Evolutionary conservation across 2,888 invertebrate species (phyloP).

Genomic region (Cyaniris semiargus): DNA sequence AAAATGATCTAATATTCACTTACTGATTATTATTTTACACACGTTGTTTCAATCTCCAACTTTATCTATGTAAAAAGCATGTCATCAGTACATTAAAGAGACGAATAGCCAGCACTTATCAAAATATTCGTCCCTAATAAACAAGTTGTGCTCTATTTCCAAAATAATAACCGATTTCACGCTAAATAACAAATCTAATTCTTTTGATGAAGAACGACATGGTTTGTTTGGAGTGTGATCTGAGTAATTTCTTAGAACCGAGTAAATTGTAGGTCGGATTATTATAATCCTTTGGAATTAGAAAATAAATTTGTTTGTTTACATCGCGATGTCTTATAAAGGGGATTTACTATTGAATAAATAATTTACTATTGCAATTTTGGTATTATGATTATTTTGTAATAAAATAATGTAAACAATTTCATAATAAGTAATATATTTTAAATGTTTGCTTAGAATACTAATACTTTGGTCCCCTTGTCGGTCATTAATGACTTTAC

Average conservation of each 20-base stretch:
- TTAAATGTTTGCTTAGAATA: too few species aligned
- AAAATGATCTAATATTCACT: neutral
- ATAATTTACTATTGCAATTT: neutral
- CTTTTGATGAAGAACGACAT: constrained; percentile 13
- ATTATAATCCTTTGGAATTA: neutral
- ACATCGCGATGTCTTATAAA: neutral
- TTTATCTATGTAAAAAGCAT: neutral
- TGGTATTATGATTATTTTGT: neutral
- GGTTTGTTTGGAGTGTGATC: constrained; percentile 5
- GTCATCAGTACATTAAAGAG: neutral
- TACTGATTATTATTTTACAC: neutral
- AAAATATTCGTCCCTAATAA: constrained; percentile 15
- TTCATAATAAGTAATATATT: too few species aligned
- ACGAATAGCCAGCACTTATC: neutral
- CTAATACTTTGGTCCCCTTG: too few species aligned
- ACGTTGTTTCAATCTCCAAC: neutral
- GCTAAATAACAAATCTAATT: constrained; percentile 11
- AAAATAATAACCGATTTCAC: constrained; percentile 5
- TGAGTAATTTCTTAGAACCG: neutral
- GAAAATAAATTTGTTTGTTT: constrained; percentile 4
- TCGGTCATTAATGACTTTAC: too few species aligned
- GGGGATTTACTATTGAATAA: neutral
- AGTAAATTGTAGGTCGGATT: neutral
- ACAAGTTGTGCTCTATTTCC: neutral
- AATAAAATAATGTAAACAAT: too few species aligned